These are phyloP conservation scores for Aramus guarauna DNA, from an alignment of 2,113 vertebrate species.

Conservation along the genomic window DNA sequence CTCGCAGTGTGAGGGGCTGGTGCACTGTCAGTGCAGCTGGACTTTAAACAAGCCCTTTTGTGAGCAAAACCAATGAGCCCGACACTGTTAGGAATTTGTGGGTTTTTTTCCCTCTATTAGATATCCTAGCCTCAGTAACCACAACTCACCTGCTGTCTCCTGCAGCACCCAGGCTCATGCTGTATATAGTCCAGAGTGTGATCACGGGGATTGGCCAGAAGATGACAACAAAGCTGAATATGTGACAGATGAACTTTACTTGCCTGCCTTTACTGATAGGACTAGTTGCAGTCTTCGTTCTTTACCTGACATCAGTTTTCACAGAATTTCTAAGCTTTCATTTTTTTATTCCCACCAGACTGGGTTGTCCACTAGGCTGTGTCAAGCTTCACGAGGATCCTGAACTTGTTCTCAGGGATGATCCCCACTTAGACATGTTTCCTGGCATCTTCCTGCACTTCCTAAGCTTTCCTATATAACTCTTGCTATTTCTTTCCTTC, in stretches of 20 bases:
- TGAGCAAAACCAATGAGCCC: background rate
- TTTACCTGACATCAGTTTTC: background rate
- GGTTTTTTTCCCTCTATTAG: background rate
- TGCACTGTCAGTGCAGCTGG: background rate
- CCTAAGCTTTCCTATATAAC: background rate
- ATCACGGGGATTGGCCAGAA: background rate
- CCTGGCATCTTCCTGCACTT: background rate
- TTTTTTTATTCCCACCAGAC: background rate
- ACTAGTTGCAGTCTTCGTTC: background rate
- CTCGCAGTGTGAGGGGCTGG: background rate
- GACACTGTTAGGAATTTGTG: background rate
- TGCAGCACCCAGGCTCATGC: background rate
- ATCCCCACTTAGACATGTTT: background rate
- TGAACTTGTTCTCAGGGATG: background rate
- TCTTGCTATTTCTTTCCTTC: background rate
- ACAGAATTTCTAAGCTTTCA: background rate
- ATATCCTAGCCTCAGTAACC: background rate
- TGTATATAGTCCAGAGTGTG: background rate
- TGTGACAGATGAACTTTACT: background rate
- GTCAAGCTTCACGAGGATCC: background rate
- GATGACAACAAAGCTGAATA: background rate
- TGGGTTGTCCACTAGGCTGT: background rate
- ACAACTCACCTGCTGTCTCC: background rate
- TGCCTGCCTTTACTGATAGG: background rate
- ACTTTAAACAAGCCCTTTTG: background rate